A percentile compares a stretch with the other conserved stretches of the same genome.
Evolutionary conservation across 2,797 vertebrate genomes (phyloP).

Genomic region (Peromyscus eremicus): DNA sequence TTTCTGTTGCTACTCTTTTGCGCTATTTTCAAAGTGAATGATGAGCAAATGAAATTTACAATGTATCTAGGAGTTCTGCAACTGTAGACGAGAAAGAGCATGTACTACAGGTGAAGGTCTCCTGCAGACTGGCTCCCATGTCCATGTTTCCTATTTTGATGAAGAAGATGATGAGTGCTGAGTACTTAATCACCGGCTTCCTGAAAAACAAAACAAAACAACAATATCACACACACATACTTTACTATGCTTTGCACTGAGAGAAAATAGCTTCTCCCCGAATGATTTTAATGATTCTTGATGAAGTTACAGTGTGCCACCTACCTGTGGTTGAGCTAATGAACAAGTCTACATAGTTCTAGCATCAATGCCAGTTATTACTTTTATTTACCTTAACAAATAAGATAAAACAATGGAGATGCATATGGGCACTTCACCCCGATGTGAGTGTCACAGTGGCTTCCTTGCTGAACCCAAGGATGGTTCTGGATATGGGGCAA

Average conservation of each 20-base stretch:
- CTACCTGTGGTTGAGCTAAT: neutral
- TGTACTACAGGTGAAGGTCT: neutral
- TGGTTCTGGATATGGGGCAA: neutral
- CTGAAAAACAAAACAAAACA: neutral
- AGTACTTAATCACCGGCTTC: neutral
- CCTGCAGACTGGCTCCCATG: neutral
- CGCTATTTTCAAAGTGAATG: neutral
- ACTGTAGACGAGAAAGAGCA: neutral
- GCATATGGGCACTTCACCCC: neutral
- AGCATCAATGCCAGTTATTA: neutral
- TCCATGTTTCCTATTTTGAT: neutral
- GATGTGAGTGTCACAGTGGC: neutral
- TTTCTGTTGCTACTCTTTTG: neutral
- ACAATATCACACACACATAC: neutral
- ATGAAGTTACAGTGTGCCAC: neutral
- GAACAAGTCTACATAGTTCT: neutral
- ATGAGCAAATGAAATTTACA: neutral
- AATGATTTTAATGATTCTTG: neutral
- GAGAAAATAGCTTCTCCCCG: neutral
- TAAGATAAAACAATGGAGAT: neutral
- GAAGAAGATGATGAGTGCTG: neutral
- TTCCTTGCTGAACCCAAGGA: neutral
- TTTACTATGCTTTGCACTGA: neutral
- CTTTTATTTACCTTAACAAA: neutral
- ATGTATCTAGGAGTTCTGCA: neutral